Base-by-base conservation (phyloP, 2,888 invertebrate species). In the Acrocera orbiculus region DNA sequence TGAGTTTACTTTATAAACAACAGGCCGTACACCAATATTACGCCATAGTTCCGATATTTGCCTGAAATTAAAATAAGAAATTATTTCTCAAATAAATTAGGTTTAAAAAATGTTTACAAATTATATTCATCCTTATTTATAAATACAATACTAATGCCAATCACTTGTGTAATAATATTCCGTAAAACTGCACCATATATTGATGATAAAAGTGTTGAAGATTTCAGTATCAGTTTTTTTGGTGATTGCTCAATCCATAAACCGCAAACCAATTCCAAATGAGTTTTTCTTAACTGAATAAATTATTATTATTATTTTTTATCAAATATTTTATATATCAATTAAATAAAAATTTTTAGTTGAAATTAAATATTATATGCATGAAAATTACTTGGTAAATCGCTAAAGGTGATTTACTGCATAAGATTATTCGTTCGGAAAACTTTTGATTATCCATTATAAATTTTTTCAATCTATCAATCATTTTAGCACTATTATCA, bases 91-190 rank as follows among this genome's bases (percentile, higher is more conserved):
- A n/a, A n/a, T n/a, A n/a, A n/a, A n/a, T n/a, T n/a, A n/a, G n/a
- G n/a, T n/a, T n/a, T n/a, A 24, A 31, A 11, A 19, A 14, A 6
- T 24, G 47, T 56, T 52, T 49, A 59, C 58, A 53, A 44, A 42
- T 60, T 61, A 35, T 56, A 59, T 43, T 60, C 60, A 25, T 61
- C 59, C 44, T 61, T 61, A 42, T 50, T 54, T 5, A 61, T 50
- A 37, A 61, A 58, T 2, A 59, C 58, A 5, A 60, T 46, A 42
- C 56, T 56, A 20, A 59, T 57, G 9, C 60, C 60, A 38, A 60
- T 59, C 6, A 60, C 55, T 9, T 59, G 59, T 10, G 58, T 51
- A 34, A 61, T 55, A 29, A 61, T 56, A 32, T 58, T 60, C 3
- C 60, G 53, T 32, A 57, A 54, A 27, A 61, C 46, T 36, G 58